These are phyloP conservation scores for Lepeophtheirus salmonis DNA, from an alignment of 1,140 invertebrate genomes.

Conservation along the genomic window DNA sequence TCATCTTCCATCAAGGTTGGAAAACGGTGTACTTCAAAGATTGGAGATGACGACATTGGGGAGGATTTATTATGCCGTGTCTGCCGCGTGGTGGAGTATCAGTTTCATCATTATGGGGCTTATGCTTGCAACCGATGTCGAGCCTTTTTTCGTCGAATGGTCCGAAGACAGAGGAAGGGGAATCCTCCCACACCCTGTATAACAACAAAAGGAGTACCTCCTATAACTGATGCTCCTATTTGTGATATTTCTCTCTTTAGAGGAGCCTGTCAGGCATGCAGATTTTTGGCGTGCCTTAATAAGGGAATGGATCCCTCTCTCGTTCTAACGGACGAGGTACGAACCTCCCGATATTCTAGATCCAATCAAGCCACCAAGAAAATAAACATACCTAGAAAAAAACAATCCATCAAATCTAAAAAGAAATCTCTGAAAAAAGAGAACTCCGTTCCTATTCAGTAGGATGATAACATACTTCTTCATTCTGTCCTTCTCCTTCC, in stretches of 20 bases:
- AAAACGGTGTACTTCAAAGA: no score
- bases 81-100: neutral
- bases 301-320: neutral
- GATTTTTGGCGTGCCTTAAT: neutral
- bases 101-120: neutral
- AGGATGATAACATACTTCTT: no score
- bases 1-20: no score
- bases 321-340: neutral
- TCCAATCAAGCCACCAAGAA: neutral
- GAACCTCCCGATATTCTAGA: neutral
- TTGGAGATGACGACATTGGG: neutral
- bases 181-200: neutral
- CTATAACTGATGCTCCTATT: neutral
- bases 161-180: neutral
- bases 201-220: neutral
- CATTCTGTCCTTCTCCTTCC: no score
- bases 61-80: neutral
- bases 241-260: neutral
- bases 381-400: neutral
- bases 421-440: no score
- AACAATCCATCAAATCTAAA: no score
- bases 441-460: no score
- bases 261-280: neutral
- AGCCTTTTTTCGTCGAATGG: neutral
- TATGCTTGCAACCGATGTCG: neutral